Conservation (phyloP, 2,797 vertebrate genomes). For the Chiloscyllium punctatum region DNA sequence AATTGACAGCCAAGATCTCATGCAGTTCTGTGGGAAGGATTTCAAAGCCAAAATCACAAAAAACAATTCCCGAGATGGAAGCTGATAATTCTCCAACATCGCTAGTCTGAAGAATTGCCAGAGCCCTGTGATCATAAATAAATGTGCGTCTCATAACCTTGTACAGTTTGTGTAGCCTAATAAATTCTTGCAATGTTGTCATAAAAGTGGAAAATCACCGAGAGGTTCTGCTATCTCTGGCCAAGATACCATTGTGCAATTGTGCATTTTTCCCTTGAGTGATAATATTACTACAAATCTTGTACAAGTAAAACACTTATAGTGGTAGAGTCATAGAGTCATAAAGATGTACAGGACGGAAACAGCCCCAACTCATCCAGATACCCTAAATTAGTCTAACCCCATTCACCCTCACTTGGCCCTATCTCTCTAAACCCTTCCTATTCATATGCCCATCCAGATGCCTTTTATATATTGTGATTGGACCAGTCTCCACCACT, state of each 20-base stretch:
- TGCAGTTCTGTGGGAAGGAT: neutral
- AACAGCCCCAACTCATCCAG: too few relatives aligned
- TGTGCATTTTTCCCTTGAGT: neutral
- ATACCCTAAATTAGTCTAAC: too few relatives aligned
- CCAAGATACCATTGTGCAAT: neutral
- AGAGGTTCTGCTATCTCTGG: neutral
- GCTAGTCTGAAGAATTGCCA: neutral
- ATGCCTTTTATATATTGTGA: too few relatives aligned
- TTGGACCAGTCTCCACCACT: too few relatives aligned
- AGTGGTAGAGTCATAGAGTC: neutral
- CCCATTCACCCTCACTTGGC: too few relatives aligned
- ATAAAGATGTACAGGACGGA: too few relatives aligned
- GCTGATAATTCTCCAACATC: neutral
- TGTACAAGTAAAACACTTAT: neutral
- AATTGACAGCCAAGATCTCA: neutral
- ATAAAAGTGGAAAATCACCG: neutral
- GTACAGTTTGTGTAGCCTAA: neutral
- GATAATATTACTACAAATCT: neutral
- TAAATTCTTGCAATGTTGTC: neutral
- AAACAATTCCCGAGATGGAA: neutral
- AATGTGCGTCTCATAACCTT: neutral
- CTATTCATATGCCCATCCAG: too few relatives aligned
- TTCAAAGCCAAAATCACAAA: neutral
- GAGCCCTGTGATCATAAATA: neutral
- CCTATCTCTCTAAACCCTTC: too few relatives aligned